phyloP scores from a whole-genome alignment of 2,888 invertebrate genomes.

The Macropis europaea region DNA sequence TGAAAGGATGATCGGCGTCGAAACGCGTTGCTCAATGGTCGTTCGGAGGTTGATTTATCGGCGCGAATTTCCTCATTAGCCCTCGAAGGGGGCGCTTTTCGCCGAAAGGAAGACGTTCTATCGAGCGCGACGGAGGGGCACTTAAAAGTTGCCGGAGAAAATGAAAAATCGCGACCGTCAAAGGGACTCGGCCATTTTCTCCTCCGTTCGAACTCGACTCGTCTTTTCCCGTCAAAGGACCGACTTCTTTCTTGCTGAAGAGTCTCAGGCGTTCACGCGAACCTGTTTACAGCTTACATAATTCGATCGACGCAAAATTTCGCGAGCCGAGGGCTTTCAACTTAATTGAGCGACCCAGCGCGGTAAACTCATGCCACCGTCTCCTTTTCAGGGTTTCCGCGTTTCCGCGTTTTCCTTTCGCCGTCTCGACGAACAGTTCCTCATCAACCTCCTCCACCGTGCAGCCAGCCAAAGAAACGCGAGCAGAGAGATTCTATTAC shows the following conservation, averaged over 20 bases:
- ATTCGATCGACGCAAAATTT: conserved; percentile 34
- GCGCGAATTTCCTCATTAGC: neutral
- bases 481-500: conserved; percentile 50
- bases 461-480: neutral
- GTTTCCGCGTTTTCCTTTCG: neutral
- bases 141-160: conserved; percentile 14
- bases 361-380: conserved; percentile 51
- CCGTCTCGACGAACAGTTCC: conserved; percentile 9
- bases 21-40: neutral
- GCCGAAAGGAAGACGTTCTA: no score
- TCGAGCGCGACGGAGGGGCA: conserved; percentile 4
- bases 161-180: conserved; percentile 11
- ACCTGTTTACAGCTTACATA: conserved; percentile 31
- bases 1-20: neutral
- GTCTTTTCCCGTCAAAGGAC: neutral
- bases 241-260: neutral
- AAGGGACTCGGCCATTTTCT: neutral
- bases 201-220: neutral
- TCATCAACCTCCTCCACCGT: conserved; percentile 9
- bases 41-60: neutral
- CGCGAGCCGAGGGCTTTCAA: conserved; percentile 58
- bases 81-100: no score
- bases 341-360: conserved; percentile 66
- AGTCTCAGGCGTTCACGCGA: neutral
- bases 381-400: conserved; percentile 24